phyloP scores from a whole-genome alignment of 2,797 vertebrate species.

The Miichthys miiuy region DNA sequence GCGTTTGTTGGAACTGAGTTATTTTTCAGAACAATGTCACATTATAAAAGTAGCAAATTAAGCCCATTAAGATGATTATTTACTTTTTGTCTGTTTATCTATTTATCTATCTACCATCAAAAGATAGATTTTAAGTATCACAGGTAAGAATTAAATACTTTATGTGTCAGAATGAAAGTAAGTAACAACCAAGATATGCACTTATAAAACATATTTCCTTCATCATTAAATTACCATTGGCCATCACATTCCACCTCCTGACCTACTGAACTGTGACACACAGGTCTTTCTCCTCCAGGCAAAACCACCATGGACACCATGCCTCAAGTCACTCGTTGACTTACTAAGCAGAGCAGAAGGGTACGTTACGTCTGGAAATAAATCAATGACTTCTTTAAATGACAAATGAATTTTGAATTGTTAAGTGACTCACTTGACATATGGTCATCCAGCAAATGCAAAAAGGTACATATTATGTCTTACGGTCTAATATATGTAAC shows the following conservation, averaged over 20 bases:
- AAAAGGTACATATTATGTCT: neutral
- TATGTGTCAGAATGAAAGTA: neutral
- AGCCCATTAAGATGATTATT: neutral
- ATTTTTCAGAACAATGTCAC: neutral
- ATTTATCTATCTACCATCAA: neutral
- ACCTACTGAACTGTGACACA: slow-evolving; percentile 85
- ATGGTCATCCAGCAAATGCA: neutral
- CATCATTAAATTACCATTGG: slow-evolving; percentile 61
- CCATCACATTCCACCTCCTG: slow-evolving; percentile 72
- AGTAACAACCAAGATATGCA: slow-evolving; percentile 2
- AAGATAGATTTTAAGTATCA: neutral
- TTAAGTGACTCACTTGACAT: neutral
- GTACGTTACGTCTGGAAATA: slow-evolving; percentile 19
- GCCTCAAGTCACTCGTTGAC: slow-evolving; percentile 76
- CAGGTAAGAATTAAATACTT: neutral
- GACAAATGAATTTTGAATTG: slow-evolving; percentile 1
- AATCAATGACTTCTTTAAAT: slow-evolving; percentile 15
- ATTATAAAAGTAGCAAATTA: neutral
- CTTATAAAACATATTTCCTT: slow-evolving; percentile 48
- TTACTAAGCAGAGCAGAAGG: slow-evolving; percentile 32
- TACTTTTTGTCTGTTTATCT: neutral
- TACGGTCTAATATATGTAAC: neutral
- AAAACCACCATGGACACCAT: slow-evolving; percentile 89
- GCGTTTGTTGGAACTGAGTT: neutral
- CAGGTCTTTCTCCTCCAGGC: slow-evolving; percentile 91